These are phyloP conservation scores for Odontocolon sp. DNA, from an alignment of 2,888 invertebrate species.

Conservation along the genomic window DNA sequence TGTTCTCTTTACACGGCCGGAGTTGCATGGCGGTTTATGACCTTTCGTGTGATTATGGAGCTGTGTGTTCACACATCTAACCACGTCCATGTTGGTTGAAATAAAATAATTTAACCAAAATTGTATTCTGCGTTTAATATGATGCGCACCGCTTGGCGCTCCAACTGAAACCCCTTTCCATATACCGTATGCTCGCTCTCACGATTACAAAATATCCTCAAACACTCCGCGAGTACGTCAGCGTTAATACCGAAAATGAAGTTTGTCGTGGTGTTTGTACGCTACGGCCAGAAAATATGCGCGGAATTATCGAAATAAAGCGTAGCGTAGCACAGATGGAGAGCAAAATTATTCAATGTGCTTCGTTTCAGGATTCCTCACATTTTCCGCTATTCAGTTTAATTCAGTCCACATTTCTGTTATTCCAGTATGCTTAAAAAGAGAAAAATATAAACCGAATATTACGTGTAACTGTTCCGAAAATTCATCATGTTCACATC, in stretches of 20 bases:
- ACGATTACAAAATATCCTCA: slow-evolving; percentile 35
- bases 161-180: slow-evolving; percentile 22
- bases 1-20: slow-evolving; percentile 5
- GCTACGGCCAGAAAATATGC: slow-evolving; percentile 47
- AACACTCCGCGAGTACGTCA: neutral
- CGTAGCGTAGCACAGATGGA: neutral
- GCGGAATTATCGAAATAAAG: slow-evolving; percentile 53
- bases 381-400: neutral
- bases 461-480: no score
- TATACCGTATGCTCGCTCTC: slow-evolving; percentile 8
- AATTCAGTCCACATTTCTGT: neutral
- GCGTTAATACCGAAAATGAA: slow-evolving; percentile 59
- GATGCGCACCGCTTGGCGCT: slow-evolving; percentile 25
- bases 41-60: slow-evolving; percentile 38
- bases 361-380: neutral
- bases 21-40: neutral
- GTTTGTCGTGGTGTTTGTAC: slow-evolving; percentile 37
- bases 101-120: slow-evolving; percentile 53
- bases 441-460: neutral
- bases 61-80: neutral
- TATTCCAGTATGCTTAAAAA: neutral
- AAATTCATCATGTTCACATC: neutral
- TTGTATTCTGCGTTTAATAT: slow-evolving; percentile 55
- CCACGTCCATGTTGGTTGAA: slow-evolving; percentile 6
- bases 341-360: slow-evolving; percentile 33